A percentile compares a stretch with the other conserved stretches of the same genome.
phyloP scores from a whole-genome alignment of 2,797 vertebrate genomes.

The Carapus acus region DNA sequence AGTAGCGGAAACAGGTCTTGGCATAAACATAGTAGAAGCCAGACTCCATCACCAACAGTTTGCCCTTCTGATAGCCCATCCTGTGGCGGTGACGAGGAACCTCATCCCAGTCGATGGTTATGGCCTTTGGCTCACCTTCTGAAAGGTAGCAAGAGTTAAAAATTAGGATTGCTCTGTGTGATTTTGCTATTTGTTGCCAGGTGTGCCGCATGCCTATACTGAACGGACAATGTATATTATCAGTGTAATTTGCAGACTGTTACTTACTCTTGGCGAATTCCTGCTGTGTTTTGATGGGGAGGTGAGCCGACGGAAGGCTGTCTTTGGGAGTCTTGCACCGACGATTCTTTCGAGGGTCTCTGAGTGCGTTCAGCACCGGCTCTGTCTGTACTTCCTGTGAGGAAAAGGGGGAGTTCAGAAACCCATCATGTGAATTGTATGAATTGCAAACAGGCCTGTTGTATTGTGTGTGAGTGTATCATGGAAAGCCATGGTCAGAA shows the following conservation, averaged over 20 bases:
- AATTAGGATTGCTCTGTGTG: no score
- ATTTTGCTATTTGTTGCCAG: no score
- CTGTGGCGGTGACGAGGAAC: constrained; percentile 75
- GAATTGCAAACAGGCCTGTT: not conserved
- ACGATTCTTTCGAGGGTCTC: constrained; percentile 51
- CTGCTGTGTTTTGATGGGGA: constrained; percentile 54
- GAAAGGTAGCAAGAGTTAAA: constrained; percentile 19
- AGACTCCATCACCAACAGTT: constrained; percentile 79
- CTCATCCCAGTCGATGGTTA: constrained; percentile 82
- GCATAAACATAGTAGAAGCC: constrained; percentile 95
- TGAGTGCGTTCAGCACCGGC: constrained; percentile 70
- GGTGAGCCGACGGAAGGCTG: constrained; percentile 62
- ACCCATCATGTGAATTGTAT: not conserved
- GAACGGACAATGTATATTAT: no score
- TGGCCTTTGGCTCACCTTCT: constrained; percentile 51
- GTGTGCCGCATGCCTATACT: no score
- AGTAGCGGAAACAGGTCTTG: constrained; percentile 91
- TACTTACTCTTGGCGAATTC: constrained; percentile 62
- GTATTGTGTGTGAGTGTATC: not conserved
- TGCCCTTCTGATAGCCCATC: constrained; percentile 82
- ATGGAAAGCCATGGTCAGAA: constrained; percentile 5
- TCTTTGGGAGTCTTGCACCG: constrained; percentile 57
- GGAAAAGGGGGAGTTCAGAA: constrained; percentile 32
- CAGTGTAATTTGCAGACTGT: no score
- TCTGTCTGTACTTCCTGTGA: constrained; percentile 70